Evolutionary conservation across 1,140 invertebrate genomes (phyloP).

Genomic region (Drosophila repleta): DNA sequence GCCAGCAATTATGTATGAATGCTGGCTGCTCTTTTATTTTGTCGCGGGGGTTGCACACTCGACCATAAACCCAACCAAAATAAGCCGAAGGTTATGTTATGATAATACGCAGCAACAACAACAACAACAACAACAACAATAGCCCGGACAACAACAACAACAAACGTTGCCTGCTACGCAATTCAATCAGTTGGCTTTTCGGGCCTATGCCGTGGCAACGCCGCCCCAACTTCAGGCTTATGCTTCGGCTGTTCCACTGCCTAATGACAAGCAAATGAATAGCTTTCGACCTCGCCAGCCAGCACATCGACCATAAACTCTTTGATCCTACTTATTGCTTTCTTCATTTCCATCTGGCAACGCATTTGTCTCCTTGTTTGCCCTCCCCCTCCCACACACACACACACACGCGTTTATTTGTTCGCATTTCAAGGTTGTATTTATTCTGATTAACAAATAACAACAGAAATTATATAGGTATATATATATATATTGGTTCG

Average conservation of each 20-base stretch:
- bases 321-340: not conserved
- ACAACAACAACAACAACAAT: constrained; percentile 9
- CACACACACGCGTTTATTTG: not conserved
- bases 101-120: constrained; percentile 28
- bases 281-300: constrained; percentile 15
- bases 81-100: constrained; percentile 60
- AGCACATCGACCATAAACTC: constrained; percentile 13
- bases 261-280: constrained; percentile 37
- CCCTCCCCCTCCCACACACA: not conserved
- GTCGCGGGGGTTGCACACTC: constrained; percentile 8
- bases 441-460: constrained; percentile 37
- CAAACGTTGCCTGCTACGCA: constrained; percentile 41
- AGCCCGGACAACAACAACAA: constrained; percentile 13
- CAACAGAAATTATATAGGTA: constrained; percentile 9
- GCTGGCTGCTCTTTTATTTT: constrained; percentile 14
- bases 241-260: constrained; percentile 14
- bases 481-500: constrained; percentile 41
- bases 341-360: not conserved
- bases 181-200: constrained; percentile 60
- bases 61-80: constrained; percentile 50
- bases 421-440: constrained; percentile 56
- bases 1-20: constrained; percentile 67
- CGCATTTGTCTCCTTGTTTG: constrained; percentile 1
- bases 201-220: constrained; percentile 7
- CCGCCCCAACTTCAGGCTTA: constrained; percentile 2